phyloP scores from a whole-genome alignment of 1,140 invertebrate species.

The Paraescarpia echinospica region DNA sequence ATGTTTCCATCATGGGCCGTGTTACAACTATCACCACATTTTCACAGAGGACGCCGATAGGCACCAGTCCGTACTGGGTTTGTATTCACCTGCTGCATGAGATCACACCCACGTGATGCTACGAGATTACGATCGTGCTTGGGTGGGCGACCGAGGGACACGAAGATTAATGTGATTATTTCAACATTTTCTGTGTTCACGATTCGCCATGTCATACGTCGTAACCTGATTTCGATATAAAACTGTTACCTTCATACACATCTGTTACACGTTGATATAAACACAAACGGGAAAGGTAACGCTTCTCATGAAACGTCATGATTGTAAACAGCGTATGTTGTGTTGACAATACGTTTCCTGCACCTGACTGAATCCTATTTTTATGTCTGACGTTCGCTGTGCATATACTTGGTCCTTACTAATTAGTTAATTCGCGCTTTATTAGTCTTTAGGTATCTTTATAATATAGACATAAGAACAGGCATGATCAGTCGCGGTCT shows the following conservation, averaged over 20 bases:
- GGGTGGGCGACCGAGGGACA: conserved; percentile 1
- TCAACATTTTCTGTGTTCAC: background rate
- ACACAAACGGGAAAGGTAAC: background rate
- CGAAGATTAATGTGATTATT: conserved; percentile 1
- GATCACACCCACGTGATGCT: background rate
- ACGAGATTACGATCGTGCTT: background rate
- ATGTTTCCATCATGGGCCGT: too few relatives aligned
- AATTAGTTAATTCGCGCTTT: background rate
- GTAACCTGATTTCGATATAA: background rate
- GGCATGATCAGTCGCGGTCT: too few relatives aligned
- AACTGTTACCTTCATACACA: background rate
- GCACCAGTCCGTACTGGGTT: background rate
- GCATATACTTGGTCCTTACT: background rate
- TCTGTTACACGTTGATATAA: background rate
- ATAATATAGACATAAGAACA: background rate
- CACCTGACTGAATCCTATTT: too few relatives aligned
- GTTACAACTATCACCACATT: too few relatives aligned
- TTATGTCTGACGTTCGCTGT: too few relatives aligned
- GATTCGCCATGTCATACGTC: background rate
- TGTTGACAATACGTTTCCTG: background rate
- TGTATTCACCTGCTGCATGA: background rate
- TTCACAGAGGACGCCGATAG: too few relatives aligned
- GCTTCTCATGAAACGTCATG: background rate
- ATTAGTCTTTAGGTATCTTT: background rate
- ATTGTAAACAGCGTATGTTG: background rate